Percentiles rank a stretch among this genome's conserved stretches.
These are phyloP conservation scores for Pheosia tremula DNA, from an alignment of 2,888 invertebrate species.

Conservation along the genomic window DNA sequence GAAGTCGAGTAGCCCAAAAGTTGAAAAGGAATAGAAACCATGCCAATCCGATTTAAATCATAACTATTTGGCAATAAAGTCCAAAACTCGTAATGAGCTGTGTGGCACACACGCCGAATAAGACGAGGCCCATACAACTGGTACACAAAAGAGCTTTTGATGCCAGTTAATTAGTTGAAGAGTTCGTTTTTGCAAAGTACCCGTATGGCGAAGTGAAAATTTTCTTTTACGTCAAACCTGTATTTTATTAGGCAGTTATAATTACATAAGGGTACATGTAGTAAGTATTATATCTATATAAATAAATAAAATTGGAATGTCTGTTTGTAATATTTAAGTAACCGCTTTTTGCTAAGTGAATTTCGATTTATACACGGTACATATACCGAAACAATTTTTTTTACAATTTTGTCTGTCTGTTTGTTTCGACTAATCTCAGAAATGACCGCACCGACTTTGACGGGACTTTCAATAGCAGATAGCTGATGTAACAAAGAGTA, in stretches of 20 bases:
- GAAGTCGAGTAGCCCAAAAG: conserved; percentile 37
- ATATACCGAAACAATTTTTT: too few species aligned
- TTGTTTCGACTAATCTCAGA: too few species aligned
- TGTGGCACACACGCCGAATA: not conserved
- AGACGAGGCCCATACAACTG: conserved; percentile 24
- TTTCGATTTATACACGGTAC: too few species aligned
- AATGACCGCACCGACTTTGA: too few species aligned
- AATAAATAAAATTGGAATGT: too few species aligned
- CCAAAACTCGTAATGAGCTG: not conserved
- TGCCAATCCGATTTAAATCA: conserved; percentile 25
- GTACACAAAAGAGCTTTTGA: conserved; percentile 47
- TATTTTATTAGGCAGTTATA: conserved; percentile 6
- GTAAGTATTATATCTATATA: too few species aligned
- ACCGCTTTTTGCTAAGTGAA: too few species aligned
- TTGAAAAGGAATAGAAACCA: conserved; percentile 34
- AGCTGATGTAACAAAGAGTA: too few species aligned
- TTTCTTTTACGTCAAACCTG: conserved; percentile 11
- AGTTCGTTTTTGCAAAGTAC: conserved; percentile 34
- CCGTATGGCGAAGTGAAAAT: conserved; percentile 19
- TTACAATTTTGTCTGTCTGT: too few species aligned
- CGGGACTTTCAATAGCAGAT: too few species aligned
- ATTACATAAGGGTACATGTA: not conserved
- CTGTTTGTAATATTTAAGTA: too few species aligned
- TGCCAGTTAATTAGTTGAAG: conserved; percentile 55
- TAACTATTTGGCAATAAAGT: conserved; percentile 9